phyloP scores from a whole-genome alignment of 2,888 invertebrate genomes.

The Sarcophaga variegata region DNA sequence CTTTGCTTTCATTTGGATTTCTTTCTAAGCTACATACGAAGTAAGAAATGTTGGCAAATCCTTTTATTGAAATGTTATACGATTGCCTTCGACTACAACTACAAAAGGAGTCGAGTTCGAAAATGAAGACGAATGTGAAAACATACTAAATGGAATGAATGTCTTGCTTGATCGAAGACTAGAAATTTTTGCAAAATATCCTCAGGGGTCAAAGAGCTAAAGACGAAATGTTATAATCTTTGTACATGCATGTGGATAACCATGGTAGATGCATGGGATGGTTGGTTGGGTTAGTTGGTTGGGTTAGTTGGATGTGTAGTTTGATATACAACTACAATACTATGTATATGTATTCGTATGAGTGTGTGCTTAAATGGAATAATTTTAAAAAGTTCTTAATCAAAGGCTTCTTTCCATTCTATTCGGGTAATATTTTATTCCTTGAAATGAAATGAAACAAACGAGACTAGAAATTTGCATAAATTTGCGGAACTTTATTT shows the following conservation, averaged over 20 bases:
- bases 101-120: constrained; percentile 45
- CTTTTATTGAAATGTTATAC: constrained; percentile 70
- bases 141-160: constrained; percentile 35
- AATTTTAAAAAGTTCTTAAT: constrained; percentile 14
- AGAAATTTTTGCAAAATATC: constrained; percentile 39
- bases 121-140: constrained; percentile 60
- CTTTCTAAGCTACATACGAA: constrained; percentile 14
- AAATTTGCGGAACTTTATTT: constrained; percentile 58
- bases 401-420: constrained; percentile 44
- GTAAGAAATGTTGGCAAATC: constrained; percentile 62
- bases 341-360: neutral
- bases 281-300: no score
- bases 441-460: constrained; percentile 9
- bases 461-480: constrained; percentile 35
- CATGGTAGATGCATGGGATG: no score
- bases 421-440: constrained; percentile 53
- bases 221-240: constrained; percentile 52
- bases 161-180: constrained; percentile 12
- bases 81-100: constrained; percentile 40
- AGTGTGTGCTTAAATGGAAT: constrained; percentile 3
- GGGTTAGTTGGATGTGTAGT: no score
- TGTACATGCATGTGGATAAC: constrained; percentile 6
- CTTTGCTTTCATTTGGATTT: constrained; percentile 10
- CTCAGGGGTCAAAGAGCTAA: constrained; percentile 44
- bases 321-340: neutral